A percentile compares a stretch with the other conserved stretches of the same genome.
phyloP scores from a whole-genome alignment of 2,797 vertebrate genomes.

The Pelobates cultripes region DNA sequence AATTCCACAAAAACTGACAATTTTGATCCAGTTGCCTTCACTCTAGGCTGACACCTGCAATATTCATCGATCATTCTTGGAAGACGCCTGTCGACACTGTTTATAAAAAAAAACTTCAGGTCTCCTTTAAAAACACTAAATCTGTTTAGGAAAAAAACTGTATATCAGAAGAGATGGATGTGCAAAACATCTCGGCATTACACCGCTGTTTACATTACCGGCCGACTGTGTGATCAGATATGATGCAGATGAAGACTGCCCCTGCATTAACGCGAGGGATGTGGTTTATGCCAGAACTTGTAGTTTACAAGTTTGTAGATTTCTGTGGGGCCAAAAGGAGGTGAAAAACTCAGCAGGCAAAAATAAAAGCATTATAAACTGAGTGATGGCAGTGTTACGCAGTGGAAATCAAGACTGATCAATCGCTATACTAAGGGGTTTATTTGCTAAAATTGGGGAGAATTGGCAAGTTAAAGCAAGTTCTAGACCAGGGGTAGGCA shows the following conservation, averaged over 20 bases:
- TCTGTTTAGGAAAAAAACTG: conserved; percentile 9
- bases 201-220: conserved; percentile 26
- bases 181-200: conserved; percentile 27
- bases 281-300: conserved; percentile 18
- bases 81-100: background rate
- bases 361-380: background rate
- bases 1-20: no score
- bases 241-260: conserved; percentile 10
- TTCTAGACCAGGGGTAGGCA: no score
- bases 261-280: conserved; percentile 4
- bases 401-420: no score
- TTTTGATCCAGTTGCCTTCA: background rate
- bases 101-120: background rate
- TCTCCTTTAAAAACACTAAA: conserved; percentile 9
- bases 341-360: background rate
- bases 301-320: background rate
- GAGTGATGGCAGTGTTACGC: no score
- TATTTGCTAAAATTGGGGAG: no score
- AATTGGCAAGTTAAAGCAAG: no score
- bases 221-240: conserved; percentile 25
- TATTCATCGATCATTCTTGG: conserved; percentile 8
- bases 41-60: background rate
- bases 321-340: conserved; percentile 1
- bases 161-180: conserved; percentile 15
- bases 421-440: no score